These are phyloP conservation scores for Holcopasites calliopsidis DNA, from an alignment of 1,140 invertebrate genomes.

Conservation along the genomic window DNA sequence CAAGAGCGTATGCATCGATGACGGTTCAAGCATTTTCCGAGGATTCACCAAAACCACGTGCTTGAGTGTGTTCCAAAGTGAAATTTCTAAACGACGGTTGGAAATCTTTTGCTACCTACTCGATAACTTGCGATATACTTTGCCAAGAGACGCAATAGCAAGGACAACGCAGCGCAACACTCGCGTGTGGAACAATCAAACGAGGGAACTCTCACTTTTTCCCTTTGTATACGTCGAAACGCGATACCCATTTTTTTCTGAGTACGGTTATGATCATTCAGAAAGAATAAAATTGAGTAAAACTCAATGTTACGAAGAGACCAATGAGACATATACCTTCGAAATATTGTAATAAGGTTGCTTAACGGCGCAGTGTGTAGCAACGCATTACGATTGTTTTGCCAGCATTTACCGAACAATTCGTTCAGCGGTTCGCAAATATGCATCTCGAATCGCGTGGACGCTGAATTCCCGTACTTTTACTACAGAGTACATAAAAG, in stretches of 20 bases:
- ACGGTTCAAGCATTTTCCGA: constrained; percentile 15
- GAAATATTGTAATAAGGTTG: constrained; percentile 3
- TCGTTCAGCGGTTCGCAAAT: constrained; percentile 37
- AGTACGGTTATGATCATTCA: not conserved
- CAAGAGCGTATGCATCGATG: constrained; percentile 39
- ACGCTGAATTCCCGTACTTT: constrained; percentile 43
- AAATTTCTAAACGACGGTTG: constrained; percentile 20
- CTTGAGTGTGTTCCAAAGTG: not conserved
- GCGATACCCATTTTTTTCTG: constrained; percentile 9
- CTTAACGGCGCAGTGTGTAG: constrained; percentile 29
- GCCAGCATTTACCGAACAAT: constrained; percentile 12
- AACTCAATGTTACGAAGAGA: not conserved
- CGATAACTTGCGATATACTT: constrained; percentile 2
- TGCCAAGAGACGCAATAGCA: constrained; percentile 8
- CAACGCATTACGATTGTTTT: constrained; percentile 39
- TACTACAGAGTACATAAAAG: constrained; percentile 60
- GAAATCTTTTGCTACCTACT: constrained; percentile 10
- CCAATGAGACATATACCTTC: constrained; percentile 3
- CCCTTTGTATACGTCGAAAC: not conserved
- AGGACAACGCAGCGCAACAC: constrained; percentile 30
- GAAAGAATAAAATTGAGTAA: too few species aligned
- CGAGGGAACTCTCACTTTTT: not conserved
- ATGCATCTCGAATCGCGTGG: constrained; percentile 21
- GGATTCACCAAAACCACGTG: not conserved
- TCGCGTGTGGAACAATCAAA: not conserved